These are phyloP conservation scores for Vulpes lagopus DNA, from an alignment of 2,113 vertebrate species.

Conservation along the genomic window DNA sequence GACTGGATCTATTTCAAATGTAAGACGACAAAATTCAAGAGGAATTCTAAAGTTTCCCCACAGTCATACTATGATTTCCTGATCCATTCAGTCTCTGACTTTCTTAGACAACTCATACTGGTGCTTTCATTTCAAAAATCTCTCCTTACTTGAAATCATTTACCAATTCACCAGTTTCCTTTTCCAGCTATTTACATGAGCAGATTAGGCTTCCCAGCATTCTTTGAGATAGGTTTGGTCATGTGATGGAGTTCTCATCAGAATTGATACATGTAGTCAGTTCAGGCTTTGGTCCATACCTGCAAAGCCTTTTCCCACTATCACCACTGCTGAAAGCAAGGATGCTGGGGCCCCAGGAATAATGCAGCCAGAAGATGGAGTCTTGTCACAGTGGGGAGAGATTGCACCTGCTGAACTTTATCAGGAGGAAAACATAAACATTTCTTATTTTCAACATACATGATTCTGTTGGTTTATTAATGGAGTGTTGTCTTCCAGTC, in stretches of 20 bases:
- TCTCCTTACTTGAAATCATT: neutral
- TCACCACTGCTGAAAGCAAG: neutral
- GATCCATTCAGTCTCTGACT: neutral
- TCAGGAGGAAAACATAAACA: neutral
- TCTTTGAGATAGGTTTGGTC: accelerated
- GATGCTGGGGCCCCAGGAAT: accelerated
- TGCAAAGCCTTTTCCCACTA: neutral
- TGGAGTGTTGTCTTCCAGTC: neutral
- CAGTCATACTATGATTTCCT: neutral
- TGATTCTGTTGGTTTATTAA: neutral
- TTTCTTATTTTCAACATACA: neutral
- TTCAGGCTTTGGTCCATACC: neutral
- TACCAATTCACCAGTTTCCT: neutral
- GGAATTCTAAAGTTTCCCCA: neutral
- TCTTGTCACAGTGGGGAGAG: neutral
- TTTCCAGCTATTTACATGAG: neutral
- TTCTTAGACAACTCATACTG: neutral
- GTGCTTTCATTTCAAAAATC: neutral
- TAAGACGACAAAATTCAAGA: neutral
- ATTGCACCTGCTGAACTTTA: neutral
- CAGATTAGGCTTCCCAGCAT: neutral
- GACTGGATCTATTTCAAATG: neutral
- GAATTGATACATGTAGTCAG: accelerated
- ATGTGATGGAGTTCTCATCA: neutral
- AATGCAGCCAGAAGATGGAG: neutral